A percentile compares a stretch with the other conserved stretches of the same genome.
Conservation (phyloP, 2,888 invertebrate genomes). For the Drosophila merina region DNA sequence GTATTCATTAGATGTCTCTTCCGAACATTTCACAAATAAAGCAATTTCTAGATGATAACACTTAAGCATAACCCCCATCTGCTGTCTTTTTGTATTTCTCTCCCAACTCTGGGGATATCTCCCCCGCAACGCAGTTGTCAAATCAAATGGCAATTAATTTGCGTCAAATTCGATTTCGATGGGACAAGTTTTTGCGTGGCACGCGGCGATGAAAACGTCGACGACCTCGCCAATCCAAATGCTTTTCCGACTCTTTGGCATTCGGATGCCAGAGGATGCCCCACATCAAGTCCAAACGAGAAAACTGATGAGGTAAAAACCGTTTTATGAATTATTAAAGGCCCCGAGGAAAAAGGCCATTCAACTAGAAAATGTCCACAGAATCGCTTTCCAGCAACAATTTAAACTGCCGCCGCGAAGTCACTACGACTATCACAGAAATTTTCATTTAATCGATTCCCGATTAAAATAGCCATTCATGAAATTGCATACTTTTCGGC, state of each 20-base stretch:
- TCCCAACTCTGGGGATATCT: no score
- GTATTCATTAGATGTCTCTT: slow-evolving; percentile 49
- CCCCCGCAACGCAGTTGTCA: slow-evolving; percentile 29
- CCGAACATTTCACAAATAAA: slow-evolving; percentile 46
- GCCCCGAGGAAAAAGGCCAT: not conserved
- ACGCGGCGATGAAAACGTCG: slow-evolving; percentile 28
- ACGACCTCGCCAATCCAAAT: slow-evolving; percentile 19
- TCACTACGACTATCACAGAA: slow-evolving; percentile 1
- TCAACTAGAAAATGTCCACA: not conserved
- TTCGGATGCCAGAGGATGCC: slow-evolving; percentile 1
- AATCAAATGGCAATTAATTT: slow-evolving; percentile 50
- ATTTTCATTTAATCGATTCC: not conserved
- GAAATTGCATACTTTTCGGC: slow-evolving; percentile 24
- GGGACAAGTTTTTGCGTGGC: slow-evolving; percentile 34
- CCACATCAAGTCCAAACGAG: not conserved
- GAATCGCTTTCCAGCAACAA: slow-evolving; percentile 9
- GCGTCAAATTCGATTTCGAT: slow-evolving; percentile 50
- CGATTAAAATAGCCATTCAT: not conserved
- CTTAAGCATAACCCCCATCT: slow-evolving; percentile 32
- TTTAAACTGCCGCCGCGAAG: not conserved
- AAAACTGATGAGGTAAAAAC: slow-evolving; percentile 8
- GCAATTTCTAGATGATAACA: slow-evolving; percentile 49
- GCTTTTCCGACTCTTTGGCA: slow-evolving; percentile 29
- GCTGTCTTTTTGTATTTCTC: slow-evolving; percentile 8
- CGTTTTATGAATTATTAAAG: slow-evolving; percentile 35